These are phyloP conservation scores for Anolis sagrei DNA, from an alignment of 2,113 vertebrate species.

Conservation along the genomic window DNA sequence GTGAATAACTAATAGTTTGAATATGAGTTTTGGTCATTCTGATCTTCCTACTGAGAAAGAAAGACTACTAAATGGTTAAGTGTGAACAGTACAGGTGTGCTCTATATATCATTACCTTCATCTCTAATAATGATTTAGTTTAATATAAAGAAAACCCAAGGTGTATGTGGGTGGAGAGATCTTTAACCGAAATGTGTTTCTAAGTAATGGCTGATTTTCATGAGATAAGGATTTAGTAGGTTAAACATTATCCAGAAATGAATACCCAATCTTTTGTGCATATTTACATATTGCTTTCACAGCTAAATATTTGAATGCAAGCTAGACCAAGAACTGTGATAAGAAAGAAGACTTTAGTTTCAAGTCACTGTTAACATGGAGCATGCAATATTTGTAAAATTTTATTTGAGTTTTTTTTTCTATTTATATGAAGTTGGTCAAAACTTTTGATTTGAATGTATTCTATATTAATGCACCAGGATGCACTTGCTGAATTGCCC, in stretches of 20 bases:
- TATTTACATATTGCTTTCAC: slow-evolving; percentile 14
- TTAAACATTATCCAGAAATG: slow-evolving; percentile 21
- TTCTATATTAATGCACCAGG: not conserved
- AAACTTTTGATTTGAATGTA: not conserved
- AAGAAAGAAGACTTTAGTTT: not conserved
- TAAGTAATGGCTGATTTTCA: slow-evolving; percentile 3
- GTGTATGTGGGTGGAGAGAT: not conserved
- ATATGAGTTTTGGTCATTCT: not conserved
- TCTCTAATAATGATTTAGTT: not conserved
- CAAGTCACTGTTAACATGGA: not conserved
- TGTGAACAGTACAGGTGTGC: not conserved
- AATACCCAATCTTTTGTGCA: slow-evolving; percentile 10
- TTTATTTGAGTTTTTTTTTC: not conserved
- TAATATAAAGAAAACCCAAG: not conserved
- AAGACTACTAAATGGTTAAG: not conserved
- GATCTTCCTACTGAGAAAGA: not conserved
- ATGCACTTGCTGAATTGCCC: not conserved
- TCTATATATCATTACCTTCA: not conserved
- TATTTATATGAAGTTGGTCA: not conserved
- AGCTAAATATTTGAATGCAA: slow-evolving; percentile 21
- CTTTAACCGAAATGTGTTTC: slow-evolving; percentile 19
- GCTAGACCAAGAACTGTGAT: slow-evolving; percentile 11
- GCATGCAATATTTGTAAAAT: not conserved
- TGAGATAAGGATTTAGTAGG: slow-evolving; percentile 7
- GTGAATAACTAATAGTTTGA: not conserved